Conservation (phyloP, 2,113 vertebrate genomes). For the Stictonetta naevosa region DNA sequence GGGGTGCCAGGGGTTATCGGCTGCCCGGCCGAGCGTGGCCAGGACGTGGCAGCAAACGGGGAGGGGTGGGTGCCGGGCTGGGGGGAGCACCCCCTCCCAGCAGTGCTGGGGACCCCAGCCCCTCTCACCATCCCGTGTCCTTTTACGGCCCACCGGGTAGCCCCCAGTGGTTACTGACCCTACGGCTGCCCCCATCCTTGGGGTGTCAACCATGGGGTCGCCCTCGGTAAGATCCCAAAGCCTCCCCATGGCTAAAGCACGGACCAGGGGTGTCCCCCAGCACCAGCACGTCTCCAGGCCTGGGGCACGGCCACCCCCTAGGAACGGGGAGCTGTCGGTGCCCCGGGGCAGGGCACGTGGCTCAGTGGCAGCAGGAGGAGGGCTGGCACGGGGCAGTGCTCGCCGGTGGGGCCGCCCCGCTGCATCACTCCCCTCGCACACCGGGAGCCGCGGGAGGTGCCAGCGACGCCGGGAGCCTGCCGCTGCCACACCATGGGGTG, state of each 20-base stretch:
- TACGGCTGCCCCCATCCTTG: neutral
- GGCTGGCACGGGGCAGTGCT: neutral
- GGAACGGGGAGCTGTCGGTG: neutral
- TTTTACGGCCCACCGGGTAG: fast-evolving
- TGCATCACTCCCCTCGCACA: neutral
- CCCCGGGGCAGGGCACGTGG: conserved; percentile 15
- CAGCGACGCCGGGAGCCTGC: neutral
- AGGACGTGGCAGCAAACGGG: neutral
- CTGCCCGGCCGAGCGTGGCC: neutral
- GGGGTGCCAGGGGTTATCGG: neutral
- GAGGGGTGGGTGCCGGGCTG: no score
- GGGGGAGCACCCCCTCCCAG: neutral
- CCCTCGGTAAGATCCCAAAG: neutral
- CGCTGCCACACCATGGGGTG: neutral
- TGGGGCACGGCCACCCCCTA: neutral
- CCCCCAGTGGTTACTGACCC: neutral
- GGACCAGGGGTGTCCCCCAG: neutral
- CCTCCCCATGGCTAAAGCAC: neutral
- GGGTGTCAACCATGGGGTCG: neutral
- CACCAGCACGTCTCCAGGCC: neutral
- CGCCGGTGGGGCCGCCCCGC: neutral
- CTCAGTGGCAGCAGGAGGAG: neutral
- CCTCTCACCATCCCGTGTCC: neutral
- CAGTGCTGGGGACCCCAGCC: neutral
- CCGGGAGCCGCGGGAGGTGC: neutral